Evolutionary conservation across 2,797 vertebrate species (phyloP), one percentile per base, ranked within the genome.

Genomic region (Natrix natrix): DNA sequence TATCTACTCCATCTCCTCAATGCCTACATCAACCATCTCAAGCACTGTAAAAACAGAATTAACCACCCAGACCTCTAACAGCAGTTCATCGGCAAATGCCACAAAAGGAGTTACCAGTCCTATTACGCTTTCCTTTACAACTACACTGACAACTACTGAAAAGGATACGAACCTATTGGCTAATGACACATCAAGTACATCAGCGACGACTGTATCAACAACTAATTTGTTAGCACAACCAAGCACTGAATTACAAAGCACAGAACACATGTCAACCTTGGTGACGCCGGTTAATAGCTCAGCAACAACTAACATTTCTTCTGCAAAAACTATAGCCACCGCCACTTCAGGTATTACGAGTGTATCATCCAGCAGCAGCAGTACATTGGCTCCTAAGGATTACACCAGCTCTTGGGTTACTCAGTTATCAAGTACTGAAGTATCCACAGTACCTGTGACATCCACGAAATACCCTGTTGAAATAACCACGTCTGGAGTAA

Each of bases 381-480:
- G 57, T 26, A 32, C 92, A 7, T 48, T 86, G 60, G 0, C 86
- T 92, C 37, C 87, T 91, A 83, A 94, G 86, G 6, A 26, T 1
- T 48, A 69, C n/a, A 95, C 32, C 66, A 89, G 94, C 14, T 3
- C 93, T 1, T 86, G 74, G 55, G 54, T n/a, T 22, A 90, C 89
- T 89, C 78, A 90, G 26, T 24, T 60, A 26, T n/a, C 22, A 61
- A 88, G n/a, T 59, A 59, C 37, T 43, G 32, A 69, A n/a, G n/a
- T 24, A 60, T 74, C 93, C 48, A 63, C 92, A 3, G 87, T 1
- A 48, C 14, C 48, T 59, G 4, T 52, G 26, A 59, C 91, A 8
- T 3, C 89, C 48, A 12, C 69, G 0, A 60, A 16, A 5, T 26
- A 87, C 43, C 59, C 69, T 69, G 28, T 86, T 2, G 87, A 90